Percentiles rank a stretch among this genome's conserved stretches.
Conservation (phyloP, 1,140 invertebrate genomes). For the Listronotus oregonensis region DNA sequence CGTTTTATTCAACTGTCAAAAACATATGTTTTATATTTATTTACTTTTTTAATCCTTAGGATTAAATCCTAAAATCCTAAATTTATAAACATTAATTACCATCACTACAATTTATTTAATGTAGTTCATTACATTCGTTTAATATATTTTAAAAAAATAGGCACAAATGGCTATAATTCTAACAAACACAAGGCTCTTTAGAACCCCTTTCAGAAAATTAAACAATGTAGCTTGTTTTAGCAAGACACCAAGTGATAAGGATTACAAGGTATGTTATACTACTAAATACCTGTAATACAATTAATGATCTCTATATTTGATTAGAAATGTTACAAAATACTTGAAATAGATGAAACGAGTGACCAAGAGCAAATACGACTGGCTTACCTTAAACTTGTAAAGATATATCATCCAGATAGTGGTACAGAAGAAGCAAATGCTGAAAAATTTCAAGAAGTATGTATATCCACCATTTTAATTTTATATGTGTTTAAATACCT, state of each 20-base stretch:
- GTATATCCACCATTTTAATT: no score
- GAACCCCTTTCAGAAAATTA: not conserved
- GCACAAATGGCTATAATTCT: slow-evolving; percentile 28
- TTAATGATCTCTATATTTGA: slow-evolving; percentile 17
- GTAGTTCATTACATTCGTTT: not conserved
- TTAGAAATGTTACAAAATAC: slow-evolving; percentile 68
- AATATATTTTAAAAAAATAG: not conserved
- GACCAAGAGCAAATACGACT: slow-evolving; percentile 72
- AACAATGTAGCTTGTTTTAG: slow-evolving; percentile 5
- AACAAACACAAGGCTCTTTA: slow-evolving; percentile 3
- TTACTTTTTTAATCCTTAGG: no score
- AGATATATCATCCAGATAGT: slow-evolving; percentile 83
- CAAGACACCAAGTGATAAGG: slow-evolving; percentile 12
- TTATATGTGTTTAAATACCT: no score
- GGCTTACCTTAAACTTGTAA: slow-evolving; percentile 76
- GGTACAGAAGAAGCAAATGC: slow-evolving; percentile 67
- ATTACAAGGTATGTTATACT: slow-evolving; percentile 17
- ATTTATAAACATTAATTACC: not conserved
- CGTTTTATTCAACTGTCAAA: slow-evolving; percentile 8
- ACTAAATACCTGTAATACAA: slow-evolving; percentile 16
- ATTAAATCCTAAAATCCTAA: no score
- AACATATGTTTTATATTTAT: slow-evolving; percentile 17
- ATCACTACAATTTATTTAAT: not conserved
- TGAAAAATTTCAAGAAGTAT: slow-evolving; percentile 73
- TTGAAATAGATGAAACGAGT: slow-evolving; percentile 69